These are phyloP conservation scores for Galemys pyrenaicus DNA, from an alignment of 2,113 vertebrate genomes.

Conservation along the genomic window DNA sequence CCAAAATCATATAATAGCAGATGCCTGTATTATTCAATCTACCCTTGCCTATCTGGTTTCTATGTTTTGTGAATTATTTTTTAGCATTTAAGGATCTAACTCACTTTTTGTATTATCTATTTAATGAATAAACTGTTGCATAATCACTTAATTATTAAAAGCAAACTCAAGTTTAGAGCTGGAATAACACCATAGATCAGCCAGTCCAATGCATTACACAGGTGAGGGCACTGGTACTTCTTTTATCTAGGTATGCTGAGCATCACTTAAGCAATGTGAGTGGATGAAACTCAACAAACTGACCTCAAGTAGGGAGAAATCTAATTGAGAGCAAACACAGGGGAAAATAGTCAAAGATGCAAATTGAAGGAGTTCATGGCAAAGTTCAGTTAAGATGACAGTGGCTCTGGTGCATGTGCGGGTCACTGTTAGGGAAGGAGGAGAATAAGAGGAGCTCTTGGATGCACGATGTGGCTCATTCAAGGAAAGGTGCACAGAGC, in stretches of 20 bases:
- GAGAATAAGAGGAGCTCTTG: not conserved
- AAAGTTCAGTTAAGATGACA: not conserved
- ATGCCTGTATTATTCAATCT: not conserved
- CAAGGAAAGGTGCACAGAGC: not conserved
- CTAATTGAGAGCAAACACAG: not conserved
- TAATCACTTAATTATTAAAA: no score
- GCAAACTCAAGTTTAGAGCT: not conserved
- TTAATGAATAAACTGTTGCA: not conserved
- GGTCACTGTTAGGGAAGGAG: no score
- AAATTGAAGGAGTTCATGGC: not conserved
- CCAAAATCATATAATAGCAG: not conserved
- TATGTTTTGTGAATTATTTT: no score
- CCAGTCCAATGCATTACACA: not conserved
- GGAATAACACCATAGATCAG: not conserved
- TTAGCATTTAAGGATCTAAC: not conserved
- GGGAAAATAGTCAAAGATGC: not conserved
- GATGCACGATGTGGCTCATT: not conserved
- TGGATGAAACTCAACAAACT: not conserved
- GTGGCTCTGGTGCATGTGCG: no score
- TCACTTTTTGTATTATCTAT: not conserved
- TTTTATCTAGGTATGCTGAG: not conserved
- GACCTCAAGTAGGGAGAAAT: not conserved
- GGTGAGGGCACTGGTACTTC: not conserved
- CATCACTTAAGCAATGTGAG: fast-evolving
- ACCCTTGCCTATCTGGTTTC: not conserved